Evolutionary conservation across 1,140 invertebrate species (phyloP), one percentile per base, ranked within the genome.

Genomic region (Calephelis nemesis): DNA sequence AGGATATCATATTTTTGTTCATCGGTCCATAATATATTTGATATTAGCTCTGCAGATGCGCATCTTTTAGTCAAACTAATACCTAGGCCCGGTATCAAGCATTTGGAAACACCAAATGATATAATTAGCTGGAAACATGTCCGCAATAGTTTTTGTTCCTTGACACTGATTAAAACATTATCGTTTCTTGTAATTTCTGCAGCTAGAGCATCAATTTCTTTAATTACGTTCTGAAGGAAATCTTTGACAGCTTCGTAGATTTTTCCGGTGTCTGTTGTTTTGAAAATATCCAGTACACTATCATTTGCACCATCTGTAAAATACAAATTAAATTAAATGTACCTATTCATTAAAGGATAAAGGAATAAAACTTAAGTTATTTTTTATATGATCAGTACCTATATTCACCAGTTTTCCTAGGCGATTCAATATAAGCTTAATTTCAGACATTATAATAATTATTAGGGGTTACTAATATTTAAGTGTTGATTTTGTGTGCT

Each of bases 41-140:
- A 73, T 10, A 89, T 48, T 9, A 75, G 66, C 11, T 69, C 47
- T 63, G 81, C 81, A 70, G 72, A 80, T 12, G 73, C 63, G 70
- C 83, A 92, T 75, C 91, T 81, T 81, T 92, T 88, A 63, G 82
- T 74, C 60, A 93, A 72, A 30, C 92, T 91, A 64, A 95, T 85
- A 7, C 95, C 95, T 63, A 97, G 80, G 4, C 95, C 94, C 50
- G 94, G 93, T 68, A 95, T 82, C n/a, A 96, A 79, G 78, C 94
- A 94, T 50, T 93, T 93, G 62, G 93, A 85, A 49, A 96, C 92
- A 69, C 95, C 96, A 60, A 96, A 84, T 40, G 92, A 93, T 8
- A 93, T 86, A 65, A 95, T 79, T 70, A 95, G 87, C 85, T 96
- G 93, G 49, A 95, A 89, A 69, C 87, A 85, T 30, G 81, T 83